These are phyloP conservation scores for Catagonus wagneri DNA, from an alignment of 2,113 vertebrate genomes.

Conservation along the genomic window DNA sequence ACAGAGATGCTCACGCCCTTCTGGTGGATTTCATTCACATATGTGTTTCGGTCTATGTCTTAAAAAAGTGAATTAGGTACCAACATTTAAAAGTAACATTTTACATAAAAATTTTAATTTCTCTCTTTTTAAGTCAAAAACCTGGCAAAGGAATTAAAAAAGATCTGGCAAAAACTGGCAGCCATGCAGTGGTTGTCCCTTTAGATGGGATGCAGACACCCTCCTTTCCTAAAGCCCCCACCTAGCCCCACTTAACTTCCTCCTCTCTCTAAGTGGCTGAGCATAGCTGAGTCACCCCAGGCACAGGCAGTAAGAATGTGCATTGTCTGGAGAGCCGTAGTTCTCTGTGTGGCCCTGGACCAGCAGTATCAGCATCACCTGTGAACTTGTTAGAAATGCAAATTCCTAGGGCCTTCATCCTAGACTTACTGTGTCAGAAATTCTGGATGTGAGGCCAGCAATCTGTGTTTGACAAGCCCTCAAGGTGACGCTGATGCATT, in stretches of 20 bases:
- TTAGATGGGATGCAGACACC: background rate
- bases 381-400: background rate
- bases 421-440: background rate
- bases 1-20: background rate
- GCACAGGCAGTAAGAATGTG: background rate
- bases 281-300: background rate
- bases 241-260: background rate
- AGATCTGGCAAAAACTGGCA: background rate
- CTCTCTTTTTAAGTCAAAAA: background rate
- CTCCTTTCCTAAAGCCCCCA: background rate
- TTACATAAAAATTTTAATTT: conserved; percentile 34
- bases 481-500: background rate
- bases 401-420: background rate
- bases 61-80: background rate
- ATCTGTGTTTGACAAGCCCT: background rate
- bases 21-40: background rate
- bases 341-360: background rate
- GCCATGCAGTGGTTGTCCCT: background rate
- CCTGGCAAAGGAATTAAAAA: background rate
- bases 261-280: background rate
- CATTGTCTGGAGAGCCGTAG: background rate
- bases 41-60: background rate
- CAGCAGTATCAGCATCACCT: background rate
- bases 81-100: conserved; percentile 7
- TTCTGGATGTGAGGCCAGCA: background rate